A percentile compares a stretch with the other conserved stretches of the same genome.
These are phyloP conservation scores for Aix galericulata DNA, from an alignment of 2,113 vertebrate species.

Conservation along the genomic window DNA sequence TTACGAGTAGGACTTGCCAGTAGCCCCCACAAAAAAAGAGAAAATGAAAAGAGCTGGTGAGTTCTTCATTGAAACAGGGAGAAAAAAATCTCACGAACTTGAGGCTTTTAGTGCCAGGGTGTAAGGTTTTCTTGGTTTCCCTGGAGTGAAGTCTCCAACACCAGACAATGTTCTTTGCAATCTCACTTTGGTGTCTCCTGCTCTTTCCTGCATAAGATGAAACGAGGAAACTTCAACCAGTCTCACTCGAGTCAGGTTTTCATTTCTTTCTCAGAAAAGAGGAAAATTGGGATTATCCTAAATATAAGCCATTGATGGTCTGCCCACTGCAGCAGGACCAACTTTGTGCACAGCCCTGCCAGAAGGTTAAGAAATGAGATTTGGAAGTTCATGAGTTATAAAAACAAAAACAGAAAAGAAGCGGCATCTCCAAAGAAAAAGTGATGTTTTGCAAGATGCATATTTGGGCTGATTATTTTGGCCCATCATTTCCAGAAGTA, in stretches of 20 bases:
- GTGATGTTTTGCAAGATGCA: slow-evolving; percentile 63
- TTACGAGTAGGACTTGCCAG: neutral
- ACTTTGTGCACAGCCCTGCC: neutral
- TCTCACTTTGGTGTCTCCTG: neutral
- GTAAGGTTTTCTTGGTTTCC: neutral
- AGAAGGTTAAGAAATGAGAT: slow-evolving; percentile 19
- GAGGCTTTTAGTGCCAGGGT: neutral
- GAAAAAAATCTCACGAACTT: neutral
- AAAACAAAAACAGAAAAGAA: slow-evolving; percentile 48
- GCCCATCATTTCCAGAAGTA: slow-evolving; percentile 54
- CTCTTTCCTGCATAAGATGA: neutral
- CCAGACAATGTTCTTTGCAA: neutral
- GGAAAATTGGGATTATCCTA: neutral
- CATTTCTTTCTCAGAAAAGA: slow-evolving; percentile 25
- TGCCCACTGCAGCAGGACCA: slow-evolving; percentile 14
- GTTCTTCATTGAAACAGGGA: neutral
- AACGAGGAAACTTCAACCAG: neutral
- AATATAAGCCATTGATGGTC: neutral
- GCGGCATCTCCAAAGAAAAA: slow-evolving; percentile 49
- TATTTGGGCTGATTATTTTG: slow-evolving; percentile 66
- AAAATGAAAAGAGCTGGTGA: neutral
- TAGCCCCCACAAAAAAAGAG: neutral
- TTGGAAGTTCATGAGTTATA: slow-evolving; percentile 15
- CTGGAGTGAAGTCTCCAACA: neutral
- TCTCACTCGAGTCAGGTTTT: neutral